Conservation (phyloP, 2,888 invertebrate species). For the Heterodera filipjevi region DNA sequence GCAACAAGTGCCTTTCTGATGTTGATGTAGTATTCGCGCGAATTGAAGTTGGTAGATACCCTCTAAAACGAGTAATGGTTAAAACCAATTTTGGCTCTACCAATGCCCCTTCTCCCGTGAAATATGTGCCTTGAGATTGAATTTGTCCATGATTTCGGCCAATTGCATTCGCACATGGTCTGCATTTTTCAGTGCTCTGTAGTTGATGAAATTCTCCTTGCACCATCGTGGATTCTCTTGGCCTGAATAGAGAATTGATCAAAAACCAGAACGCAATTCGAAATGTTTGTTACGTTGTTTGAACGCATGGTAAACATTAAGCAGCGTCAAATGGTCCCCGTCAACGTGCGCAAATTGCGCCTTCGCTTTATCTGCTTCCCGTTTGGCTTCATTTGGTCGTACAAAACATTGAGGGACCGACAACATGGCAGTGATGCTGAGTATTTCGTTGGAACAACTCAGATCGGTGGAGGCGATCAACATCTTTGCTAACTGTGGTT, state of each 20-base stretch:
- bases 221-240: constrained; percentile 99
- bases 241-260: constrained; percentile 71
- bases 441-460: too few species aligned
- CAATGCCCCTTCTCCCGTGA: neutral
- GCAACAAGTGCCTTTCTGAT: constrained; percentile 96
- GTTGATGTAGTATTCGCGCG: constrained; percentile 95
- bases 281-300: constrained; percentile 83
- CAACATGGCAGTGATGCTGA: too few species aligned
- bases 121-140: constrained; percentile 47
- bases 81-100: neutral
- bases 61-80: constrained; percentile 33
- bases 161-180: constrained; percentile 97
- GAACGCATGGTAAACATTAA: constrained; percentile 98
- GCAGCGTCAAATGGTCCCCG: constrained; percentile 93
- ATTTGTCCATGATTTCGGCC: constrained; percentile 83
- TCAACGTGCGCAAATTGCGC: constrained; percentile 95
- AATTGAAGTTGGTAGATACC: constrained; percentile 93
- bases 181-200: constrained; percentile 93
- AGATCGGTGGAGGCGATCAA: too few species aligned
- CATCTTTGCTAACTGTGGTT: too few species aligned
- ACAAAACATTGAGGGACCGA: constrained; percentile 99
- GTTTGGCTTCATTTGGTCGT: constrained; percentile 90
- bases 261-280: neutral
- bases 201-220: constrained; percentile 99
- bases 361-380: constrained; percentile 97